Conservation (phyloP, 2,797 vertebrate species). For the Lutjanus campechanus region DNA sequence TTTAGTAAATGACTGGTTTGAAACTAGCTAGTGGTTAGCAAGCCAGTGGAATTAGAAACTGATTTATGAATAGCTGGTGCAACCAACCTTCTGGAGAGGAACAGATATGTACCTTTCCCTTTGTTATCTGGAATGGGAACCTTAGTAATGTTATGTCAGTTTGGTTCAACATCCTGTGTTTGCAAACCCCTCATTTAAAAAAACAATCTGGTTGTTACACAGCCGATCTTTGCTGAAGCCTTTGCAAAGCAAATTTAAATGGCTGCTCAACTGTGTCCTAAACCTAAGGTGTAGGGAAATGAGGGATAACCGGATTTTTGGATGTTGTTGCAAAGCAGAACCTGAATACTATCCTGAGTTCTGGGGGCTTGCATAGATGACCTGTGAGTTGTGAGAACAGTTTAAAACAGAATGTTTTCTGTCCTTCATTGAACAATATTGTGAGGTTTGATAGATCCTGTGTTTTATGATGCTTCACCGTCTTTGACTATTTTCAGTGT, state of each 20-base stretch:
- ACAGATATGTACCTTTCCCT: not conserved
- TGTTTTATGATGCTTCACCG: not conserved
- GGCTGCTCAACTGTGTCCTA: not conserved
- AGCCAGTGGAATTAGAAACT: not conserved
- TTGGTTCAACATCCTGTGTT: not conserved
- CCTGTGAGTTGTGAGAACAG: slow-evolving; percentile 18
- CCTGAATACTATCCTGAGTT: slow-evolving; percentile 70
- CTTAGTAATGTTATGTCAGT: slow-evolving; percentile 8
- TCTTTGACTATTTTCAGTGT: slow-evolving; percentile 5
- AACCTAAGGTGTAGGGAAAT: not conserved
- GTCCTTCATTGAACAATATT: slow-evolving; percentile 26
- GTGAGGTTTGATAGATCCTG: slow-evolving; percentile 12
- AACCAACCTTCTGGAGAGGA: slow-evolving; percentile 5
- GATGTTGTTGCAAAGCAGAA: slow-evolving; percentile 37
- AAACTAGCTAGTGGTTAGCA: not conserved
- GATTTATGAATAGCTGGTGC: slow-evolving; percentile 7
- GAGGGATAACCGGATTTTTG: slow-evolving; percentile 3
- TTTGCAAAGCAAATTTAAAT: slow-evolving; percentile 19
- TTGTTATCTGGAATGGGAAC: slow-evolving; percentile 1
- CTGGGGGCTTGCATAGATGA: slow-evolving; percentile 73
- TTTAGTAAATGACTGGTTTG: not conserved
- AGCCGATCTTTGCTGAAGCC: slow-evolving; percentile 1
- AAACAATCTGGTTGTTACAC: not conserved
- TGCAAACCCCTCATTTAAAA: slow-evolving; percentile 22
- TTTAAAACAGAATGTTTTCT: slow-evolving; percentile 3